phyloP scores from a whole-genome alignment of 1,140 invertebrate genomes.

The Zophobas morio region DNA sequence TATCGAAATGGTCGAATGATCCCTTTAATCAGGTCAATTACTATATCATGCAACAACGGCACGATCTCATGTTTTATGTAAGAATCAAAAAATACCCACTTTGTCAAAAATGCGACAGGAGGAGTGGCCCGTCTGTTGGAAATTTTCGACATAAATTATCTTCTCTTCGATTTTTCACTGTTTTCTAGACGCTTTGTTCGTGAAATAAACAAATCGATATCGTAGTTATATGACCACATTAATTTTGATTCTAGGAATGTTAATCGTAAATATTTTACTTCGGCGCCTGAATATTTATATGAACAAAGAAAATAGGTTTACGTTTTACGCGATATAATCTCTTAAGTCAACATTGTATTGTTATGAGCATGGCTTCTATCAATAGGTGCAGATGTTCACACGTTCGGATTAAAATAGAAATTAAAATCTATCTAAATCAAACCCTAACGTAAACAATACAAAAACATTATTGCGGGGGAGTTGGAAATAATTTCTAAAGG shows the following conservation, averaged over 20 bases:
- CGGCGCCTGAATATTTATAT: constrained; percentile 50
- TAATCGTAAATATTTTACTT: constrained; percentile 48
- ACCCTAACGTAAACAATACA: constrained; percentile 33
- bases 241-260: constrained; percentile 48
- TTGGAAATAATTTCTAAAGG: constrained; percentile 34
- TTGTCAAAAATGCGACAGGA: constrained; percentile 10
- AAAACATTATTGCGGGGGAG: constrained; percentile 39
- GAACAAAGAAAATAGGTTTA: constrained; percentile 46
- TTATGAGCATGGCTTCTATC: constrained; percentile 50
- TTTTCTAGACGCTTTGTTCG: constrained; percentile 20
- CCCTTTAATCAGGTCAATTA: constrained; percentile 38
- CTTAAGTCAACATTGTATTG: constrained; percentile 52
- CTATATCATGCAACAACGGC: constrained; percentile 22
- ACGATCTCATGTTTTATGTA: constrained; percentile 12
- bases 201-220: constrained; percentile 45
- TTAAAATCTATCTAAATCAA: constrained; percentile 47
- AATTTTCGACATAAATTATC: constrained; percentile 11
- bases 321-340: constrained; percentile 51
- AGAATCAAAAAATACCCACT: background rate
- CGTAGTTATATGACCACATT: constrained; percentile 45
- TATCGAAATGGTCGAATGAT: constrained; percentile 42
- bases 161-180: background rate
- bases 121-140: background rate
- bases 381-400: constrained; percentile 57
- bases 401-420: constrained; percentile 57